phyloP scores from a whole-genome alignment of 2,888 invertebrate species.

The Eulithis testata region DNA sequence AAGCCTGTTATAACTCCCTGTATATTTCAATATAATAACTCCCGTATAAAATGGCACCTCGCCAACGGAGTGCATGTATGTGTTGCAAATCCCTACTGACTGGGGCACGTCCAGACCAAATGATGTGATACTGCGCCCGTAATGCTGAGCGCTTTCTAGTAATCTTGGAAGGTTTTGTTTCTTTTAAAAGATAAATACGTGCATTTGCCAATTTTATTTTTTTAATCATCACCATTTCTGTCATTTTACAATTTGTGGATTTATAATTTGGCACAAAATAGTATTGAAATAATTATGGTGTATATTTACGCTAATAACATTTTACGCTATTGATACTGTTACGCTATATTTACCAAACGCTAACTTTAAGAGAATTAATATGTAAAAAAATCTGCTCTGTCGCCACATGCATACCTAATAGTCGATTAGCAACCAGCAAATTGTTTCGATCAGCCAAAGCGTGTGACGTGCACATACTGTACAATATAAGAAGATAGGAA shows the following conservation, averaged over 20 bases:
- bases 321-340: too few relatives aligned
- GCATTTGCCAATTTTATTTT: too few relatives aligned
- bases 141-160: constrained; percentile 14
- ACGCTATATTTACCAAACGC: too few relatives aligned
- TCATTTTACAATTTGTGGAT: too few relatives aligned
- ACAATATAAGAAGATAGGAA: too few relatives aligned
- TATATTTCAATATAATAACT: constrained; percentile 46
- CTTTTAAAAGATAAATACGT: background rate
- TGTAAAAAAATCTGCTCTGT: background rate
- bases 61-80: constrained; percentile 42
- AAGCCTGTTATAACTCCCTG: constrained; percentile 43
- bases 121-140: constrained; percentile 27
- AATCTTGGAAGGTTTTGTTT: constrained; percentile 2
- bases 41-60: constrained; percentile 42
- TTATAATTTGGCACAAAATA: too few relatives aligned
- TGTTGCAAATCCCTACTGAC: constrained; percentile 35
- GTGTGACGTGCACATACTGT: constrained; percentile 8
- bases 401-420: constrained; percentile 5
- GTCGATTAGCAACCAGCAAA: constrained; percentile 3
- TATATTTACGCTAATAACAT: too few relatives aligned
- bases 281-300: too few relatives aligned
- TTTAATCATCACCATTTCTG: too few relatives aligned
- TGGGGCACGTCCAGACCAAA: constrained; percentile 30
- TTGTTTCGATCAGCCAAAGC: constrained; percentile 11
- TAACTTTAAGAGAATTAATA: too few relatives aligned